These are phyloP conservation scores for Fragum fragum DNA, from an alignment of 2,888 invertebrate genomes.

Conservation along the genomic window DNA sequence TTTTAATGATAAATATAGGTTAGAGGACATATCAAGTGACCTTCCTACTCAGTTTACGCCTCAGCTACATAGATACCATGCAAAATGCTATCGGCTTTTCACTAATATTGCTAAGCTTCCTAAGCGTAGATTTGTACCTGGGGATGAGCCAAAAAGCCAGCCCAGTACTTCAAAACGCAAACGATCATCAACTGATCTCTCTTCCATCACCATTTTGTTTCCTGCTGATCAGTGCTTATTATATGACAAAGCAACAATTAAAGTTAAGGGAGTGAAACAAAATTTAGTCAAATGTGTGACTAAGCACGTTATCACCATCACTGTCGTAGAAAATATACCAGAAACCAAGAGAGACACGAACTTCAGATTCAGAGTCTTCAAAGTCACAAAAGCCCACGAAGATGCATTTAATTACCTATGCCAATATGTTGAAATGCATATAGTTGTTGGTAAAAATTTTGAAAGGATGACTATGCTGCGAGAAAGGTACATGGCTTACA, in stretches of 20 bases:
- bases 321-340: constrained; percentile 39
- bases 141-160: neutral
- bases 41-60: neutral
- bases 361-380: constrained; percentile 10
- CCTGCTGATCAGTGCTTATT: constrained; percentile 45
- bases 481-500: constrained; percentile 28
- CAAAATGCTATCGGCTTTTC: neutral
- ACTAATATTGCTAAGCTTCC: neutral
- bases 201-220: constrained; percentile 17
- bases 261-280: constrained; percentile 34
- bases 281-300: constrained; percentile 44
- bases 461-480: constrained; percentile 50
- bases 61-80: neutral
- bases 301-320: constrained; percentile 40
- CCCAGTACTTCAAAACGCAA: neutral
- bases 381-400: constrained; percentile 17
- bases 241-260: constrained; percentile 43
- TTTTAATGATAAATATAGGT: neutral
- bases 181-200: neutral
- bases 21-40: neutral
- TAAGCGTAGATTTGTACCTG: neutral
- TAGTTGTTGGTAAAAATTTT: constrained; percentile 38
- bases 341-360: constrained; percentile 27
- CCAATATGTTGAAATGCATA: constrained; percentile 37
- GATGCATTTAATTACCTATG: constrained; percentile 33